phyloP scores from a whole-genome alignment of 1,140 invertebrate species.

The Zophobas morio region DNA sequence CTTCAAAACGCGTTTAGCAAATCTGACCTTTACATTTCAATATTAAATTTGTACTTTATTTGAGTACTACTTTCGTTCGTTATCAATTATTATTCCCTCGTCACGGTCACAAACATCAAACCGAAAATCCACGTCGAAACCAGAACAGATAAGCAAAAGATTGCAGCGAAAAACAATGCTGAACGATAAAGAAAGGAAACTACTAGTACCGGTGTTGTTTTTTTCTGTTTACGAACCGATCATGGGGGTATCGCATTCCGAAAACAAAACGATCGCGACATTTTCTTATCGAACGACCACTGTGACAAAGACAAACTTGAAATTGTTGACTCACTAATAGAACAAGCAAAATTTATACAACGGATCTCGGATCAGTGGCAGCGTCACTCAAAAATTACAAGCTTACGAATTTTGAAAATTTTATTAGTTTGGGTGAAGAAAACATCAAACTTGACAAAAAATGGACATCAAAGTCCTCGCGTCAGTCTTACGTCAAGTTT shows the following conservation, averaged over 20 bases:
- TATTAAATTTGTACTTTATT: not conserved
- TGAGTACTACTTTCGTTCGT: not conserved
- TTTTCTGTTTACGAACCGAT: not conserved
- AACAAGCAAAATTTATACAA: too few species aligned
- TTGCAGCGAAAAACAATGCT: slow-evolving; percentile 23
- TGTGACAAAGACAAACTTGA: too few species aligned
- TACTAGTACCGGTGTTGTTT: not conserved
- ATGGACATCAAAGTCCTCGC: too few species aligned
- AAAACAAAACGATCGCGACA: too few species aligned
- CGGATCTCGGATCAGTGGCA: not conserved
- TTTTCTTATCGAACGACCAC: too few species aligned
- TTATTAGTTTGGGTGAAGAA: not conserved
- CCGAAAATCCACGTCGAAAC: slow-evolving; percentile 23
- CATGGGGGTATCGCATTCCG: too few species aligned
- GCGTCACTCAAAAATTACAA: not conserved
- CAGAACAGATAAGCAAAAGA: slow-evolving; percentile 21
- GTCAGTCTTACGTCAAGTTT: too few species aligned
- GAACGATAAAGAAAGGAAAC: not conserved
- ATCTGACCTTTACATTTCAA: slow-evolving; percentile 3
- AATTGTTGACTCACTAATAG: too few species aligned
- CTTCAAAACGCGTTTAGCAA: slow-evolving; percentile 7
- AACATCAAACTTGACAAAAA: too few species aligned
- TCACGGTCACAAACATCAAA: slow-evolving; percentile 35
- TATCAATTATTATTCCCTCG: slow-evolving; percentile 19
- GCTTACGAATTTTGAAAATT: not conserved